Evolutionary conservation across 2,113 vertebrate genomes (phyloP).

Genomic region (Gracilinanus agilis): DNA sequence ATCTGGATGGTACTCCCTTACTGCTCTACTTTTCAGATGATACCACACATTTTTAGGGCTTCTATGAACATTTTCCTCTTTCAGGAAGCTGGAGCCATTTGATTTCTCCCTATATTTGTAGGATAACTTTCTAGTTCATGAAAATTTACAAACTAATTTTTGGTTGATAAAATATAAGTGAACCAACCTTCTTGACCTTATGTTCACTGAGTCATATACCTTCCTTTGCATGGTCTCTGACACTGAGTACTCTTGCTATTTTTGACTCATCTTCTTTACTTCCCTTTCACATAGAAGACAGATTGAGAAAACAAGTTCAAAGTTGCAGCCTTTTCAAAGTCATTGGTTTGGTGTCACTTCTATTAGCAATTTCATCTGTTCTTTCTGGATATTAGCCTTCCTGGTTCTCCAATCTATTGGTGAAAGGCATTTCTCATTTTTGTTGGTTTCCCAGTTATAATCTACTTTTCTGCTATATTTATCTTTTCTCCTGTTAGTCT

Average conservation of each 20-base stretch:
- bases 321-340: slow-evolving; percentile 17
- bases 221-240: background rate
- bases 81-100: background rate
- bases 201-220: background rate
- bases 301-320: slow-evolving; percentile 24
- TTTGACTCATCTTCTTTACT: slow-evolving; percentile 11
- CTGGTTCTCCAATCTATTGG: background rate
- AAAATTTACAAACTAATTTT: slow-evolving; percentile 29
- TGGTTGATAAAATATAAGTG: background rate
- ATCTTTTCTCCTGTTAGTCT: background rate
- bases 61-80: background rate
- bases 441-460: slow-evolving; percentile 21
- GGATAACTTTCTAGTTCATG: background rate
- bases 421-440: background rate
- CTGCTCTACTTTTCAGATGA: background rate
- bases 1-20: background rate
- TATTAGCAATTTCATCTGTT: slow-evolving; percentile 16
- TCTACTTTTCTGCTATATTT: background rate
- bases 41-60: background rate
- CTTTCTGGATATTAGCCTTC: background rate
- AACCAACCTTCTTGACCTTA: background rate
- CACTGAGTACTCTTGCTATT: background rate
- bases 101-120: background rate
- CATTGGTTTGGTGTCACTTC: background rate
- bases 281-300: slow-evolving; percentile 29